phyloP scores from a whole-genome alignment of 2,113 vertebrate genomes.

The Indicator maculatus region DNA sequence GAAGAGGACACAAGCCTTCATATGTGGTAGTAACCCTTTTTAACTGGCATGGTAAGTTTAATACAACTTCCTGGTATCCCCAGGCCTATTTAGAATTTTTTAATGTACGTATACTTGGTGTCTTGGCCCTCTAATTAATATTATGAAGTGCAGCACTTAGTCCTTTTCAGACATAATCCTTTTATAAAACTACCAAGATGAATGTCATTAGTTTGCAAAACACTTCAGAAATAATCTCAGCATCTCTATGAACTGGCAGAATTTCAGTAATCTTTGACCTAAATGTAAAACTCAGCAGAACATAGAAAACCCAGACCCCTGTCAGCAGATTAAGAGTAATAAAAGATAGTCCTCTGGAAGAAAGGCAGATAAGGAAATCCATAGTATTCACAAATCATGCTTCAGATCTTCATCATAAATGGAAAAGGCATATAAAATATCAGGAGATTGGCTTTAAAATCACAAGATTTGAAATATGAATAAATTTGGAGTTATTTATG shows the following conservation, averaged over 20 bases:
- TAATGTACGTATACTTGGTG: neutral
- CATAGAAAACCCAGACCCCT: neutral
- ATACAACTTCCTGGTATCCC: neutral
- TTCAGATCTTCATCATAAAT: neutral
- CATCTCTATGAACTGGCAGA: neutral
- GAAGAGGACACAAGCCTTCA: neutral
- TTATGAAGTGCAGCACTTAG: neutral
- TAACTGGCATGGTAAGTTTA: neutral
- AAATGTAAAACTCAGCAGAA: neutral
- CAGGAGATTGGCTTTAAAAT: neutral
- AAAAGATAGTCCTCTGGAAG: neutral
- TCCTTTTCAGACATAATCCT: neutral
- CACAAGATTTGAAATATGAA: neutral
- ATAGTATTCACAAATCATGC: neutral
- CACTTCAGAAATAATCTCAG: neutral
- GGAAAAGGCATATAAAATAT: neutral
- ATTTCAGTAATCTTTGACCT: constrained; percentile 1
- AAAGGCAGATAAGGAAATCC: neutral
- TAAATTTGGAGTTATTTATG: constrained; percentile 17
- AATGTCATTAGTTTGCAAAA: neutral
- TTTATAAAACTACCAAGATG: neutral
- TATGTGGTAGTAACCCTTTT: neutral
- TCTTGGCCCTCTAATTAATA: neutral
- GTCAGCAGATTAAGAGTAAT: neutral
- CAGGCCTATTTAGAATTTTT: neutral